Conservation (phyloP, 2,888 invertebrate species). For the Dasysyrphus albostriatus region DNA sequence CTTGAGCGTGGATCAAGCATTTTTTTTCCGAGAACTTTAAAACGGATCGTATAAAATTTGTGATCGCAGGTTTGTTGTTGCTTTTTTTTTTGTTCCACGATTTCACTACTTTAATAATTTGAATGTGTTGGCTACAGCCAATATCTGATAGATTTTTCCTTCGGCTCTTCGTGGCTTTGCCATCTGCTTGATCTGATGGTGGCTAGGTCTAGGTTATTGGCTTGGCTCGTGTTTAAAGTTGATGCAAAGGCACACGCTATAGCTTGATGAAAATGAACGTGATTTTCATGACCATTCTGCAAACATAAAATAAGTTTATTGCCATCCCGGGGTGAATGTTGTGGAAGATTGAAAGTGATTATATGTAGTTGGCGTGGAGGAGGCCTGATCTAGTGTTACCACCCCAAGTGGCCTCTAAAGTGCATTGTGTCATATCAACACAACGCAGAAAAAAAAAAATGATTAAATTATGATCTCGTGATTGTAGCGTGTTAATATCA, state of each 20-base stretch:
- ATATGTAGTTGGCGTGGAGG: slow-evolving; percentile 16
- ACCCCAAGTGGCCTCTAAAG: slow-evolving; percentile 41
- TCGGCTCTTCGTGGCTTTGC: not conserved
- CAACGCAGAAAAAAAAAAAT: not conserved
- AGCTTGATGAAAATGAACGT: slow-evolving; percentile 37
- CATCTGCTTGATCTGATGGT: not conserved
- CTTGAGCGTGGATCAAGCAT: not conserved
- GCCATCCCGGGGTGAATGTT: not conserved
- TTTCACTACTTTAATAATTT: slow-evolving; percentile 49
- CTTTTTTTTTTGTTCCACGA: slow-evolving; percentile 1
- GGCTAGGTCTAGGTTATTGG: slow-evolving; percentile 34
- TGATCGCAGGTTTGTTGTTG: slow-evolving; percentile 6
- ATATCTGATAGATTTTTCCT: slow-evolving; percentile 16
- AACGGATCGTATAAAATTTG: not conserved
- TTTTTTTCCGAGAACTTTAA: not conserved
- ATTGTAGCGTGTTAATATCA: slow-evolving; percentile 33
- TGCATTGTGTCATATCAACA: slow-evolving; percentile 56
- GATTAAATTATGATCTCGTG: slow-evolving; percentile 41
- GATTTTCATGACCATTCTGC: slow-evolving; percentile 24
- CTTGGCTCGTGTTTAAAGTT: not conserved
- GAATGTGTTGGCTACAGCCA: not conserved
- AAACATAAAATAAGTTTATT: slow-evolving; percentile 23
- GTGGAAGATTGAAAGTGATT: slow-evolving; percentile 45
- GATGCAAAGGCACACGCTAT: not conserved
- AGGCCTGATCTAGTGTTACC: slow-evolving; percentile 12